Conservation (phyloP, 2,797 vertebrate species). For the Lophius americanus region DNA sequence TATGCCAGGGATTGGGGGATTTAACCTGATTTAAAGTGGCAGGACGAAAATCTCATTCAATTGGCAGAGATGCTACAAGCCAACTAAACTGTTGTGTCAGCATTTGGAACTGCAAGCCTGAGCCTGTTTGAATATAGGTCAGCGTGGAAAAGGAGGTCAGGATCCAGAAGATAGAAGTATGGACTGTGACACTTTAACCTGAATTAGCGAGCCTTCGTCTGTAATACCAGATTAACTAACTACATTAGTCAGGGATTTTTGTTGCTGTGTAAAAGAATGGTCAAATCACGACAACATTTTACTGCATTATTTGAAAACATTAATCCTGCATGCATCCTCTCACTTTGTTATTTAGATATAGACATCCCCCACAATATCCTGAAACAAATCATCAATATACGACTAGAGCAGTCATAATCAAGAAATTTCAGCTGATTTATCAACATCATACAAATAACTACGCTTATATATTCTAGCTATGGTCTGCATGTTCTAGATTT, state of each 20-base stretch:
- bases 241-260: not conserved
- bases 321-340: no score
- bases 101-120: not conserved
- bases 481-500: no score
- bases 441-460: no score
- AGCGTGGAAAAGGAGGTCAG: conserved; percentile 5
- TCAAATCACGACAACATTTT: no score
- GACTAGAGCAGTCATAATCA: no score
- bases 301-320: no score
- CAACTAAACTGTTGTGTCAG: not conserved
- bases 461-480: no score
- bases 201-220: not conserved
- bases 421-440: no score
- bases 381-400: no score
- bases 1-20: conserved; percentile 9
- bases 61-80: conserved; percentile 4
- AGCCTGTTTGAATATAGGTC: conserved; percentile 16
- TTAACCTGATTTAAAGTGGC: conserved; percentile 24
- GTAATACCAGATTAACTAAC: not conserved
- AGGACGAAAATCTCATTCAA: conserved; percentile 9
- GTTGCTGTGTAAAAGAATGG: no score
- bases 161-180: not conserved
- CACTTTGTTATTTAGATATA: no score
- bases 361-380: no score
- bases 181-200: not conserved